phyloP scores from a whole-genome alignment of 1,140 invertebrate genomes.

The Pseudomyrmex pallidus region DNA sequence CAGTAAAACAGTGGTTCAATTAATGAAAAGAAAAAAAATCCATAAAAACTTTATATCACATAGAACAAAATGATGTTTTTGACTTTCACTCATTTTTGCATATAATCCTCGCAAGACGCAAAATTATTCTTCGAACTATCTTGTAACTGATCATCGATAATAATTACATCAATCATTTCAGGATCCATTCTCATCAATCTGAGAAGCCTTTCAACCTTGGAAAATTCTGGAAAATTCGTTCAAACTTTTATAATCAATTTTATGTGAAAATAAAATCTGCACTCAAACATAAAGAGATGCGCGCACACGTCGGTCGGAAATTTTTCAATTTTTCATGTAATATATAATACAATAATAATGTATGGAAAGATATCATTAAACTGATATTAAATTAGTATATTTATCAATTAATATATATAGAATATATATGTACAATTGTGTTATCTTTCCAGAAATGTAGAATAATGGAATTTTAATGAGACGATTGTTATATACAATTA shows the following conservation, averaged over 20 bases:
- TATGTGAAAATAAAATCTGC: background rate
- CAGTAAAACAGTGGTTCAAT: background rate
- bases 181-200: conserved; percentile 4
- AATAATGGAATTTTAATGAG: background rate
- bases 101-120: background rate
- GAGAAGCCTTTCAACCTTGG: background rate
- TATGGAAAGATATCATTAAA: background rate
- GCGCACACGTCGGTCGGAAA: background rate
- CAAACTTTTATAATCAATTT: background rate
- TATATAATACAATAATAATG: background rate
- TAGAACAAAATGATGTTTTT: no score
- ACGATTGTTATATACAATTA: background rate
- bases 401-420: background rate
- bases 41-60: no score
- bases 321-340: background rate
- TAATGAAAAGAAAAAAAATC: background rate
- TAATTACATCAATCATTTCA: conserved; percentile 26
- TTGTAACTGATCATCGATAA: conserved; percentile 22
- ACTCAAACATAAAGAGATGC: background rate
- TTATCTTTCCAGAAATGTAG: background rate
- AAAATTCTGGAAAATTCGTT: background rate
- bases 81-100: no score
- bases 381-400: background rate
- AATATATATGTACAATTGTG: background rate
- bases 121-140: background rate